Percentiles rank a stretch among this genome's conserved stretches.
Evolutionary conservation across 2,797 vertebrate species (phyloP).

Genomic region (Bovichtus diacanthus): DNA sequence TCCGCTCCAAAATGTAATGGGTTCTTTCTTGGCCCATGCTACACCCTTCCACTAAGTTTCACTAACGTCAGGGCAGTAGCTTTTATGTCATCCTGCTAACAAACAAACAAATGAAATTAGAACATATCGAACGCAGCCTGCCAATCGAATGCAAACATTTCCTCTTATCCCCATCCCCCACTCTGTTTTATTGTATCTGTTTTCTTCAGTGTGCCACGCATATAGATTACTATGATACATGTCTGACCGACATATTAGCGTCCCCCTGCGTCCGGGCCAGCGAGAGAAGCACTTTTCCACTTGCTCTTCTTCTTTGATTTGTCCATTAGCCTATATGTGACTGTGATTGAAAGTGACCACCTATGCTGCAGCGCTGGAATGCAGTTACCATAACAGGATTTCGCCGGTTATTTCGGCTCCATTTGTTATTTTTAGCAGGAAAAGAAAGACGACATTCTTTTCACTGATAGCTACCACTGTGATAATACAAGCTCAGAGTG

Average conservation of each 20-base stretch:
- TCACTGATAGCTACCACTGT: slow-evolving; percentile 54
- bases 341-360: slow-evolving; percentile 49
- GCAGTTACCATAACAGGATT: slow-evolving; percentile 63
- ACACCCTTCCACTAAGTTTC: too few relatives aligned
- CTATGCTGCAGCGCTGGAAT: slow-evolving; percentile 68
- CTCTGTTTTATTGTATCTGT: too few relatives aligned
- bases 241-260: slow-evolving; percentile 6
- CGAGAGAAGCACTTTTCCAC: slow-evolving; percentile 20
- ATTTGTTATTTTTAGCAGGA: slow-evolving; percentile 65
- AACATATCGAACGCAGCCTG: not conserved
- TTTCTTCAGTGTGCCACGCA: too few relatives aligned
- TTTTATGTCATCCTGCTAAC: too few relatives aligned
- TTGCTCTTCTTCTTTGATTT: slow-evolving; percentile 26
- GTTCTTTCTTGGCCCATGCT: too few relatives aligned
- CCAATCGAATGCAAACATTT: not conserved
- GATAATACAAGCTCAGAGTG: slow-evolving; percentile 34
- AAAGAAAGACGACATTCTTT: slow-evolving; percentile 65
- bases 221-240: not conserved
- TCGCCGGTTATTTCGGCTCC: slow-evolving; percentile 53
- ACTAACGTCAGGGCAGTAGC: too few relatives aligned
- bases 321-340: not conserved
- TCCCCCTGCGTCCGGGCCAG: slow-evolving; percentile 1
- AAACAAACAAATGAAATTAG: not conserved
- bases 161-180: too few relatives aligned
- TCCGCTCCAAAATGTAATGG: too few relatives aligned